phyloP scores from a whole-genome alignment of 2,888 invertebrate genomes.

The Cactoblastis cactorum region DNA sequence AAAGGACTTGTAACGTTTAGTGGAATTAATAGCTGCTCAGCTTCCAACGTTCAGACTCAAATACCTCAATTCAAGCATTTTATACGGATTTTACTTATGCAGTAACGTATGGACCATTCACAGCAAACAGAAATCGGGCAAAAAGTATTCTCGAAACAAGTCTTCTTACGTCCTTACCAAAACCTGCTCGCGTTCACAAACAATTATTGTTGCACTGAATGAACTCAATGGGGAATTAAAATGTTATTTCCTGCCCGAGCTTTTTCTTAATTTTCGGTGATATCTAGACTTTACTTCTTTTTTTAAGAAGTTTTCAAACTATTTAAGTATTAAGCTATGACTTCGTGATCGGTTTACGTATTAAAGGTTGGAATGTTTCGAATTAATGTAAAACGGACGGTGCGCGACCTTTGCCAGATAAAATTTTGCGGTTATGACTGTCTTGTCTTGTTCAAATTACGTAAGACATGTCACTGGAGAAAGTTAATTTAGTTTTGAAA shows the following conservation, averaged over 20 bases:
- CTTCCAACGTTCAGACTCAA: slow-evolving; percentile 43
- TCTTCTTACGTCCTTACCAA: slow-evolving; percentile 17
- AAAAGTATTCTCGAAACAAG: slow-evolving; percentile 35
- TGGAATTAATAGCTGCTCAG: slow-evolving; percentile 46
- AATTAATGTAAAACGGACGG: slow-evolving; percentile 36
- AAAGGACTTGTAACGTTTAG: slow-evolving; percentile 46
- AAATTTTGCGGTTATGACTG: slow-evolving; percentile 66
- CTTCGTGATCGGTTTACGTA: slow-evolving; percentile 19
- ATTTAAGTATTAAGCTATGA: neutral
- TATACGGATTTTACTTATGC: slow-evolving; percentile 28
- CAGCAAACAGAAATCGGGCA: slow-evolving; percentile 34
- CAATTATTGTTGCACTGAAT: slow-evolving; percentile 20
- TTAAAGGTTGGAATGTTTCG: slow-evolving; percentile 30
- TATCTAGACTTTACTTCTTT: neutral
- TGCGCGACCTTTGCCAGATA: slow-evolving; percentile 63
- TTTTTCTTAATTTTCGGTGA: neutral
- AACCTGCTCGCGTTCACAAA: slow-evolving; percentile 18
- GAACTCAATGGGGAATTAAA: slow-evolving; percentile 20
- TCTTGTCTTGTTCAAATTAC: slow-evolving; percentile 71
- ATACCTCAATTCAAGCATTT: slow-evolving; percentile 51
- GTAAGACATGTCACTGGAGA: slow-evolving; percentile 77
- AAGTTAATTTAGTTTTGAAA: slow-evolving; percentile 80
- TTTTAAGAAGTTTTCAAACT: neutral
- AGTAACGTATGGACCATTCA: slow-evolving; percentile 39
- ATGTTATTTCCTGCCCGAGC: slow-evolving; percentile 7